Percentiles rank a stretch among this genome's conserved stretches.
These are phyloP conservation scores for Melanerpes aurifrons DNA, from an alignment of 2,113 vertebrate species.

Conservation along the genomic window DNA sequence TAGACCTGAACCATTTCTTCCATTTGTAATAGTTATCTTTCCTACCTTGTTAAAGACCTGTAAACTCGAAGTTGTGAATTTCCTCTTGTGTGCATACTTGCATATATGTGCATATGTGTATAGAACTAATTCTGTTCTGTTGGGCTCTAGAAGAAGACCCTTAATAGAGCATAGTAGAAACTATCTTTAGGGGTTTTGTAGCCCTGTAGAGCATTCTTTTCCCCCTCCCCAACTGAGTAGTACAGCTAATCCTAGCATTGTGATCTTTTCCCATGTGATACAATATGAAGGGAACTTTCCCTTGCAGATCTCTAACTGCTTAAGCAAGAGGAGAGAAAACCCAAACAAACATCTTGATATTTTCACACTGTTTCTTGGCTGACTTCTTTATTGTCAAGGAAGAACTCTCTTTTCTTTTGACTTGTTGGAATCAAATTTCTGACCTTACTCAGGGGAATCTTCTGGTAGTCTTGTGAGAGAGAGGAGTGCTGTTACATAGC, in stretches of 20 bases:
- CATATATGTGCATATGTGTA: neutral
- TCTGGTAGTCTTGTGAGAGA: neutral
- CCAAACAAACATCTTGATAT: neutral
- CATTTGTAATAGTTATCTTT: neutral
- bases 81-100: rapidly evolving
- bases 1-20: neutral
- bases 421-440: neutral
- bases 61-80: neutral
- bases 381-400: neutral
- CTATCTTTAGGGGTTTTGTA: neutral
- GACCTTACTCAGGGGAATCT: neutral
- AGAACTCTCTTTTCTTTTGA: neutral
- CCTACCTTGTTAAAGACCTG: neutral
- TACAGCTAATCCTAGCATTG: neutral
- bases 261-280: neutral
- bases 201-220: neutral
- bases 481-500: neutral
- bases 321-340: neutral
- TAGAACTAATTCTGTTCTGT: neutral
- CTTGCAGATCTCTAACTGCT: neutral
- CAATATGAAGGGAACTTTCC: neutral
- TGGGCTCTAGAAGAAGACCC: neutral
- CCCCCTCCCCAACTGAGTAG: neutral
- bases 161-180: neutral
- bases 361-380: neutral